Evolutionary conservation across 2,888 invertebrate species (phyloP).

Genomic region (Drosophila flavopinicola): DNA sequence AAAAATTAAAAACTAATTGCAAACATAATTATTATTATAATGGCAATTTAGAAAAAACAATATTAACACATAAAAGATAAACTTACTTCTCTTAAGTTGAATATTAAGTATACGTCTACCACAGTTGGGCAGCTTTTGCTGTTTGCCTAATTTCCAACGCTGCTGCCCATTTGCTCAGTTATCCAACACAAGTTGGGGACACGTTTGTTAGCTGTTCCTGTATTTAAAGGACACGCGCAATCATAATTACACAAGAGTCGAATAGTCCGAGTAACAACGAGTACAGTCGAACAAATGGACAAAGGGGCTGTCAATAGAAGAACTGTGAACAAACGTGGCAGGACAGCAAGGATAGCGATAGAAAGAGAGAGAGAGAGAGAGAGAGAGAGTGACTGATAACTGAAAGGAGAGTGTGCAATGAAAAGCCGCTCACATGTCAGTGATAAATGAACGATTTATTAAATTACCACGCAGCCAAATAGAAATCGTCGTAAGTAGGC

Average conservation of each 20-base stretch:
- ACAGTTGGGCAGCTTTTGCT: background rate
- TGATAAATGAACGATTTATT: slow-evolving; percentile 74
- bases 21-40: too few species aligned
- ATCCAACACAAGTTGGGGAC: background rate
- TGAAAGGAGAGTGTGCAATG: slow-evolving; percentile 15
- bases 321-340: slow-evolving; percentile 19
- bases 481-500: slow-evolving; percentile 56
- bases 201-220: slow-evolving; percentile 5
- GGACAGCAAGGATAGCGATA: slow-evolving; percentile 1
- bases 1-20: too few species aligned
- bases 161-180: slow-evolving; percentile 13
- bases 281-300: slow-evolving; percentile 11
- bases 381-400: background rate
- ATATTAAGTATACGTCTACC: too few species aligned
- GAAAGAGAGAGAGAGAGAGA: background rate
- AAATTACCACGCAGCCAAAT: slow-evolving; percentile 70
- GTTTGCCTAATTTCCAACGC: background rate
- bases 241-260: slow-evolving; percentile 57
- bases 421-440: slow-evolving; percentile 55
- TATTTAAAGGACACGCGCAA: slow-evolving; percentile 40
- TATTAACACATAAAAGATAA: too few species aligned
- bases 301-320: background rate
- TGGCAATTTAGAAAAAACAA: too few species aligned
- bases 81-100: too few species aligned
- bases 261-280: slow-evolving; percentile 7